A percentile compares a stretch with the other conserved stretches of the same genome.
phyloP scores from a whole-genome alignment of 2,797 vertebrate genomes.

The Karalla daura region DNA sequence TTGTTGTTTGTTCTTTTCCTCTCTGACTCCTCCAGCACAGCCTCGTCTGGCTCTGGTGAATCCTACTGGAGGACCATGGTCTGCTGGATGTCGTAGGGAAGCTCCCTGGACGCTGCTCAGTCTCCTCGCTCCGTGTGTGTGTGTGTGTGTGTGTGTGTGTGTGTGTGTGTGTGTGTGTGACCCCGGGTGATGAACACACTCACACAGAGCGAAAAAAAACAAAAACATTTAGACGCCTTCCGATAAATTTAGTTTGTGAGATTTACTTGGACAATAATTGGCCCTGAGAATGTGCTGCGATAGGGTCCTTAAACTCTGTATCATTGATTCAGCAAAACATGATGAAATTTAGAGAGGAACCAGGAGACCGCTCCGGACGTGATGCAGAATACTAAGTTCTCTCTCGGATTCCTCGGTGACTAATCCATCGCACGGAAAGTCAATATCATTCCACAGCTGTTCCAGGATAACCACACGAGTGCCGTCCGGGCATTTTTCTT shows the following conservation, averaged over 20 bases:
- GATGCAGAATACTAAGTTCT: conserved; percentile 62
- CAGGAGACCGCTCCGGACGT: conserved; percentile 5
- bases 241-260: conserved; percentile 23
- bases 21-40: too few species aligned
- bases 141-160: too few species aligned
- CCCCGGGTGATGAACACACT: not conserved
- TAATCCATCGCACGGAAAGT: conserved; percentile 55
- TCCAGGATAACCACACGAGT: conserved; percentile 19
- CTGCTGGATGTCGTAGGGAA: too few species aligned
- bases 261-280: conserved; percentile 38
- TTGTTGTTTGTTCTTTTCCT: too few species aligned
- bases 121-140: too few species aligned
- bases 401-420: conserved; percentile 38
- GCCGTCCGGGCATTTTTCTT: conserved; percentile 21
- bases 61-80: too few species aligned
- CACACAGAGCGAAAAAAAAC: not conserved
- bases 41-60: too few species aligned
- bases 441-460: conserved; percentile 40
- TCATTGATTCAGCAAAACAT: conserved; percentile 65
- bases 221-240: conserved; percentile 22
- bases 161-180: not conserved
- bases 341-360: conserved; percentile 56
- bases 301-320: conserved; percentile 33
- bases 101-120: too few species aligned
- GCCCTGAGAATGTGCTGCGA: conserved; percentile 28